Evolutionary conservation across 2,888 invertebrate genomes (phyloP).

Genomic region (Conus canariensis): DNA sequence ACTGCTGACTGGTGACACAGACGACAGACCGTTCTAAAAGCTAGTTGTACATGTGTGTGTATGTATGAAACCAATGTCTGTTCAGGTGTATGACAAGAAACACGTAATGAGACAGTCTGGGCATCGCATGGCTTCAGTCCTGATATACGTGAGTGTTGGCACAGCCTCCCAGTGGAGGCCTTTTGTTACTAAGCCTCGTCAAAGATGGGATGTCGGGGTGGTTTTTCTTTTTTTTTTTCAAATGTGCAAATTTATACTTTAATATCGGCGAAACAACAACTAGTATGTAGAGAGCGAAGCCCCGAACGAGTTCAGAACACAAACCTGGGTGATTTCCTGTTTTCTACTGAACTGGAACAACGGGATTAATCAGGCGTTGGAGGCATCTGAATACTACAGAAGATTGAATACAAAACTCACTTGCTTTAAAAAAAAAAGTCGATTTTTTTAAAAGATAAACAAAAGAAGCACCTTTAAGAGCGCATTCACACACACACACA

Average conservation of each 20-base stretch:
- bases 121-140: slow-evolving; percentile 25
- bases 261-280: not conserved
- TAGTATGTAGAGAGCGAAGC: not conserved
- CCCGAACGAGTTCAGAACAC: not conserved
- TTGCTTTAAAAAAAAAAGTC: too few relatives aligned
- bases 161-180: too few relatives aligned
- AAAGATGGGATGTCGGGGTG: not conserved
- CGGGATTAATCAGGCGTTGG: too few relatives aligned
- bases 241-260: not conserved
- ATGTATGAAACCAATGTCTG: not conserved
- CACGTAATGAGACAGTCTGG: slow-evolving; percentile 32
- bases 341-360: too few relatives aligned
- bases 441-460: not conserved
- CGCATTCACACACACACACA: slow-evolving; percentile 21
- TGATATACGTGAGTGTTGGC: slow-evolving; percentile 24
- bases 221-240: not conserved
- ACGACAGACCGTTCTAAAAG: too few relatives aligned
- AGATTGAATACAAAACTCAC: too few relatives aligned
- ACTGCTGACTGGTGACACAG: too few relatives aligned
- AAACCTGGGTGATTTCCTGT: not conserved
- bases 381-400: too few relatives aligned
- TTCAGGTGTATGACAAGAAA: slow-evolving; percentile 4
- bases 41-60: not conserved
- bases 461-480: not conserved
- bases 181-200: too few relatives aligned